These are phyloP conservation scores for Perizoma affinitatum DNA, from an alignment of 2,888 invertebrate genomes.

Conservation along the genomic window DNA sequence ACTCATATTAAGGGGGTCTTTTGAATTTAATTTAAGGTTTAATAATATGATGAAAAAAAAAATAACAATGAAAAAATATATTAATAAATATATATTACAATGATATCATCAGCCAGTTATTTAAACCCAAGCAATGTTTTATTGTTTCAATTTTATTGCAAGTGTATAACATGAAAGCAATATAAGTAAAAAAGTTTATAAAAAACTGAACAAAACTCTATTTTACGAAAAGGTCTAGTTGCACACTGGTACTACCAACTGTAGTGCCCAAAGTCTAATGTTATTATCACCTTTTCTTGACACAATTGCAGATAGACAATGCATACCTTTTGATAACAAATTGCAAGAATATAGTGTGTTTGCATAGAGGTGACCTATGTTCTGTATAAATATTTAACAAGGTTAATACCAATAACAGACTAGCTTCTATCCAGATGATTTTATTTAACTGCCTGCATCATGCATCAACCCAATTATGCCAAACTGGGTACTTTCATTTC, in stretches of 20 bases:
- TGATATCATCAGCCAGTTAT: slow-evolving; percentile 17
- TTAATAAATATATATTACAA: too few species aligned
- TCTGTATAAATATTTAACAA: slow-evolving; percentile 9
- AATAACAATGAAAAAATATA: too few species aligned
- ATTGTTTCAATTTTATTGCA: too few species aligned
- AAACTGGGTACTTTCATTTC: slow-evolving; percentile 61
- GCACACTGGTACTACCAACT: too few species aligned
- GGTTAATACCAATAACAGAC: neutral
- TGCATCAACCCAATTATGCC: slow-evolving; percentile 43
- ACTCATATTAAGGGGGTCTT: too few species aligned
- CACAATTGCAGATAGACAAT: neutral
- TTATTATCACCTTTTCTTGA: neutral
- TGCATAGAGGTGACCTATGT: slow-evolving; percentile 4
- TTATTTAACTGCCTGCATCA: slow-evolving; percentile 20
- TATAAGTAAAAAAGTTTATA: too few species aligned
- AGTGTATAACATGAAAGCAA: too few species aligned
- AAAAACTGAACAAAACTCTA: too few species aligned
- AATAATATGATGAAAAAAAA: too few species aligned
- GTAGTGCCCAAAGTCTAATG: neutral
- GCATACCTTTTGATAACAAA: neutral
- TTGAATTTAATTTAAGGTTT: too few species aligned
- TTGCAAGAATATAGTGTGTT: neutral
- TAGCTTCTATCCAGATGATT: neutral
- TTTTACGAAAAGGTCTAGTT: too few species aligned
- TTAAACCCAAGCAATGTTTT: neutral